Evolutionary conservation across 2,113 vertebrate species (phyloP).

Genomic region (Hippocampus guttulatus): DNA sequence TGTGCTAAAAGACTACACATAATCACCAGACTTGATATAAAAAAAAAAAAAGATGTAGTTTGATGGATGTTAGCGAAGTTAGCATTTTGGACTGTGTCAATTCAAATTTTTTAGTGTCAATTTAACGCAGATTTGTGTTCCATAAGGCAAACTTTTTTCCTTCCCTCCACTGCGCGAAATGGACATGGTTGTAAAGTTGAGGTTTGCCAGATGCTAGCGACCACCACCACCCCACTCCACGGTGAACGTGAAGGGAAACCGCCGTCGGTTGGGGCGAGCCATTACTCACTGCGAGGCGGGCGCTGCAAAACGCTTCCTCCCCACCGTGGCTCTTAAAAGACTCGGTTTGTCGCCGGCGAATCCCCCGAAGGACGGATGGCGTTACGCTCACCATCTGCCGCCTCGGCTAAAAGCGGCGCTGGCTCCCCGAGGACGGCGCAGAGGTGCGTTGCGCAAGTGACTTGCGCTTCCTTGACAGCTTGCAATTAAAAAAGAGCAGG

Average conservation of each 20-base stretch:
- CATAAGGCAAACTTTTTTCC: too few relatives aligned
- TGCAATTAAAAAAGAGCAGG: constrained; percentile 37
- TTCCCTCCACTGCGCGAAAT: not conserved
- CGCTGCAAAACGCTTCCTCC: not conserved
- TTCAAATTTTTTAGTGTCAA: too few relatives aligned
- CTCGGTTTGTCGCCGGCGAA: constrained; percentile 7
- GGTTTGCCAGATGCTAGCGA: not conserved
- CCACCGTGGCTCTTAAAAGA: not conserved
- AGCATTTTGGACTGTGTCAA: not conserved
- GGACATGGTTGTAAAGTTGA: not conserved
- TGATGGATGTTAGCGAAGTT: not conserved
- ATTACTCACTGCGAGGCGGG: not conserved
- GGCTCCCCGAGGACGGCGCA: not conserved
- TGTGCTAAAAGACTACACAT: not conserved
- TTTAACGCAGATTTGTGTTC: too few relatives aligned
- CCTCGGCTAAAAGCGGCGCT: not conserved
- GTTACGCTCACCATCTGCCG: constrained; percentile 23
- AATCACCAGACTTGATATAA: too few relatives aligned
- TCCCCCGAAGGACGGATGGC: constrained; percentile 1
- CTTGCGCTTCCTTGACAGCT: constrained; percentile 20
- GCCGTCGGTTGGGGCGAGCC: not conserved
- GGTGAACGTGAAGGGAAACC: not conserved
- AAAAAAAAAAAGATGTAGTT: not conserved
- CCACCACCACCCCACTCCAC: not conserved
- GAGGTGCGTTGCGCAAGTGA: constrained; percentile 9